Evolutionary conservation across 1,140 invertebrate genomes (phyloP).

Genomic region (Artemia franciscana): DNA sequence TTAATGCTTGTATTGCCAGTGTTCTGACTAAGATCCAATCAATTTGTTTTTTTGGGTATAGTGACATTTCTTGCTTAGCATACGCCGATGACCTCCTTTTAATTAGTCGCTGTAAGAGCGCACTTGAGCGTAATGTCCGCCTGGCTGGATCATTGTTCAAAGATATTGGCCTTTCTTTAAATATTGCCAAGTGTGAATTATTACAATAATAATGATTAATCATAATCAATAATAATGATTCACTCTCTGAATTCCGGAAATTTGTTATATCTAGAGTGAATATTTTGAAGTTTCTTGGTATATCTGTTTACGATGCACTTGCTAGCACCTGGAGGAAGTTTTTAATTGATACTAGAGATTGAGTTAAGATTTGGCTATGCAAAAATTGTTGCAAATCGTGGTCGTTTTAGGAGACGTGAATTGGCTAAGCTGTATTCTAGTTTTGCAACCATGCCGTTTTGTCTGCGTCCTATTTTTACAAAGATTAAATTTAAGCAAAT

Average conservation of each 20-base stretch:
- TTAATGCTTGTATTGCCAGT: not conserved
- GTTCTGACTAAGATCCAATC: not conserved
- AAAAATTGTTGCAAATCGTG: not conserved
- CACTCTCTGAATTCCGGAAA: not conserved
- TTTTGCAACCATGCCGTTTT: not conserved
- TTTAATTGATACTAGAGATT: not conserved
- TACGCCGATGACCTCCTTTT: not conserved
- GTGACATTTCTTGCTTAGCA: not conserved
- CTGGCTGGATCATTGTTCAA: not conserved
- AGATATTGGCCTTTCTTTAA: not conserved
- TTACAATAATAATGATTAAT: not conserved
- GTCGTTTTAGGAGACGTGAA: not conserved
- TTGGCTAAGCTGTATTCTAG: not conserved
- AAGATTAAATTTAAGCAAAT: no score
- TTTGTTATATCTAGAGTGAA: not conserved
- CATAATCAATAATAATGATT: no score
- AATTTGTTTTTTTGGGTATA: not conserved
- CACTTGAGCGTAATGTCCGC: not conserved
- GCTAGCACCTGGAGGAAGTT: not conserved
- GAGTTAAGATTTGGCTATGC: not conserved
- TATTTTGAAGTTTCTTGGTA: not conserved
- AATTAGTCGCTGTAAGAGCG: not conserved
- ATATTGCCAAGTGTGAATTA: not conserved
- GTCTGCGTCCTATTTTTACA: not conserved
- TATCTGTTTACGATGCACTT: not conserved